A percentile compares a stretch with the other conserved stretches of the same genome.
Evolutionary conservation across 2,888 invertebrate genomes (phyloP).

Genomic region (Aromia moschata): DNA sequence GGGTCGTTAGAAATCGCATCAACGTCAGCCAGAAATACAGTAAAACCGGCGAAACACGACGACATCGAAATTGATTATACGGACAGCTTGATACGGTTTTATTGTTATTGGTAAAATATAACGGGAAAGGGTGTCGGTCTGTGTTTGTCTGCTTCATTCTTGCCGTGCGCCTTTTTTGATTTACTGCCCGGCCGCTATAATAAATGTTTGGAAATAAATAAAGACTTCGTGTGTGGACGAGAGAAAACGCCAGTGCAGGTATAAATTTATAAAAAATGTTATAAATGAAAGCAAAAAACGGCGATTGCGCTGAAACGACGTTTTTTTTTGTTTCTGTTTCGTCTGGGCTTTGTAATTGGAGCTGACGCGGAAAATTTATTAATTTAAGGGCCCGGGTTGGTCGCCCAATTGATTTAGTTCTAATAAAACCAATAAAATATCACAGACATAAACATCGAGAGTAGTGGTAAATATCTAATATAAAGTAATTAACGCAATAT

Average conservation of each 20-base stretch:
- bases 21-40: conserved; percentile 17
- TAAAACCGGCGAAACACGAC: conserved; percentile 5
- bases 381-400: not conserved
- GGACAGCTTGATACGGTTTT: conserved; percentile 26
- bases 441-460: too few species aligned
- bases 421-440: too few species aligned
- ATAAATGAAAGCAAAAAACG: conserved; percentile 11
- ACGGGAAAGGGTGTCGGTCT: conserved; percentile 26
- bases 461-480: too few species aligned
- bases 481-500: too few species aligned
- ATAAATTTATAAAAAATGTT: conserved; percentile 23
- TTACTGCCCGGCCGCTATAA: conserved; percentile 21
- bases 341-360: conserved; percentile 5
- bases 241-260: conserved; percentile 1
- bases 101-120: conserved; percentile 29
- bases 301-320: conserved; percentile 3
- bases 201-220: conserved; percentile 16
- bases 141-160: conserved; percentile 24
- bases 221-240: conserved; percentile 15
- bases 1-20: conserved; percentile 15
- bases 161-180: conserved; percentile 15
- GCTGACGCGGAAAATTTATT: not conserved
- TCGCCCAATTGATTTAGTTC: not conserved
- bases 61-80: conserved; percentile 25
- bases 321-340: conserved; percentile 8